Evolutionary conservation across 1,140 invertebrate genomes (phyloP).

Genomic region (Tetraneura akinire): DNA sequence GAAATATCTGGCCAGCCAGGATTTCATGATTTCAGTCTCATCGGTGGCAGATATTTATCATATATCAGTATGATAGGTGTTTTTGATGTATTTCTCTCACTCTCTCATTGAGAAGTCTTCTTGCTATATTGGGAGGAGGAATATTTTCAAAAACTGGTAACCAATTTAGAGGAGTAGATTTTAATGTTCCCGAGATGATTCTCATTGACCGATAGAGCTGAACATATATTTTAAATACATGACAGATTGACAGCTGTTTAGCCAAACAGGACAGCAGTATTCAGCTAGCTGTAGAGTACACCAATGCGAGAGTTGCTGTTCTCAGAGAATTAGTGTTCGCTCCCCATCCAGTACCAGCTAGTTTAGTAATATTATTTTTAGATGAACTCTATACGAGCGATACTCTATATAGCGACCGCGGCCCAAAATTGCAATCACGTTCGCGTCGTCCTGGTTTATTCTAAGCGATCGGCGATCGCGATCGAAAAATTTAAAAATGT

Average conservation of each 20-base stretch:
- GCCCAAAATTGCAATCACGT: too few species aligned
- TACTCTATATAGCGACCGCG: too few species aligned
- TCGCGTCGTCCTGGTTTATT: too few species aligned
- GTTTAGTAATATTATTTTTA: constrained; percentile 31
- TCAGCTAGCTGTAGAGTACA: constrained; percentile 52
- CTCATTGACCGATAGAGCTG: constrained; percentile 18
- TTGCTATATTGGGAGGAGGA: constrained; percentile 14
- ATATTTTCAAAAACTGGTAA: constrained; percentile 38
- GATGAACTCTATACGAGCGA: constrained; percentile 44
- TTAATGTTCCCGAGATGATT: constrained; percentile 41
- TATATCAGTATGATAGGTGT: constrained; percentile 15
- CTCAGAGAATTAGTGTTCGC: constrained; percentile 24
- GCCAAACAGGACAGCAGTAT: constrained; percentile 50
- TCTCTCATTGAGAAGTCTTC: constrained; percentile 7
- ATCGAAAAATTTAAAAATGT: too few species aligned
- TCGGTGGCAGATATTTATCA: constrained; percentile 16
- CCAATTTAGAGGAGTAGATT: constrained; percentile 42
- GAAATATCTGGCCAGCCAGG: constrained; percentile 3
- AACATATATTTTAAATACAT: constrained; percentile 25
- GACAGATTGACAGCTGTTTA: constrained; percentile 33
- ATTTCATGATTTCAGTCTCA: constrained; percentile 37
- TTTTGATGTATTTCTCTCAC: constrained; percentile 8
- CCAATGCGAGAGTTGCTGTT: constrained; percentile 42
- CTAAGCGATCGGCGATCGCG: too few species aligned
- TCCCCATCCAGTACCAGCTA: constrained; percentile 41